phyloP scores from a whole-genome alignment of 2,888 invertebrate species.

The Philopedon plagiatum region DNA sequence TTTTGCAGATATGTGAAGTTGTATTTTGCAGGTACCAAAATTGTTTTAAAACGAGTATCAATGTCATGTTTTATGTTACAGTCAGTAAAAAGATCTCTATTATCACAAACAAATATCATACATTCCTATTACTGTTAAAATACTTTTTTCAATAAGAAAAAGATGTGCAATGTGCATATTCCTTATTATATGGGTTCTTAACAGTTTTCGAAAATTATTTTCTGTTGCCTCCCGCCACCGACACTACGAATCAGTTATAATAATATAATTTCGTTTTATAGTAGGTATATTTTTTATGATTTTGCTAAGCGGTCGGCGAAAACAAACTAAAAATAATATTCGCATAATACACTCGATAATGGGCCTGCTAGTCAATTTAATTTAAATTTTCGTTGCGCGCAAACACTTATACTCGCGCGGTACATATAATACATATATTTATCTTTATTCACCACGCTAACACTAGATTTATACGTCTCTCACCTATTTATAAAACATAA shows the following conservation, averaged over 20 bases:
- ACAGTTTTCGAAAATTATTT: no score
- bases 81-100: no score
- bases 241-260: neutral
- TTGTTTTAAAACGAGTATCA: no score
- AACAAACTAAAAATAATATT: conserved; percentile 10
- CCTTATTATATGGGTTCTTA: no score
- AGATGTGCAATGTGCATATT: no score
- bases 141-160: no score
- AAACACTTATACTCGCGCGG: neutral
- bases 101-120: no score
- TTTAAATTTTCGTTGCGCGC: conserved; percentile 6
- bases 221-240: neutral
- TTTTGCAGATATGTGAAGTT: no score
- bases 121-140: no score
- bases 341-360: conserved; percentile 3
- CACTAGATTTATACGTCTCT: neutral
- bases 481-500: neutral
- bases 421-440: neutral
- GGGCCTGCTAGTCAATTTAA: neutral
- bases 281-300: neutral
- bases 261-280: conserved; percentile 19
- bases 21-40: no score
- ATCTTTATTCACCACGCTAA: neutral
- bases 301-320: neutral
- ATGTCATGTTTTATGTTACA: no score